Evolutionary conservation across 2,797 vertebrate species (phyloP).

Genomic region (Psittacula derbiana): DNA sequence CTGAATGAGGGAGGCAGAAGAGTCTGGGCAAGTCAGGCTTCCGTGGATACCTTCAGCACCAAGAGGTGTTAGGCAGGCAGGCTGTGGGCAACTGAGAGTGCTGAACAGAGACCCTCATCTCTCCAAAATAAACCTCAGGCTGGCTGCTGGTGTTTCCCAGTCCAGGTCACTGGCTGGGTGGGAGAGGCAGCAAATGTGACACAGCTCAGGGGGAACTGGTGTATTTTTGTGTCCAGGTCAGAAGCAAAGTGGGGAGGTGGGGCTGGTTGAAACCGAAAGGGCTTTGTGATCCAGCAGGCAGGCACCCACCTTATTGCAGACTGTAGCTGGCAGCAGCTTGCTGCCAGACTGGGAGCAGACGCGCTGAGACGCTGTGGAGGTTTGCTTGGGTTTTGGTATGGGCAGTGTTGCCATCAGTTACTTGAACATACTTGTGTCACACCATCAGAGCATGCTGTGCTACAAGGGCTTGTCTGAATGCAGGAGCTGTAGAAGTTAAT

Average conservation of each 20-base stretch:
- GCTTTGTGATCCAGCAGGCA: background rate
- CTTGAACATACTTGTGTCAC: background rate
- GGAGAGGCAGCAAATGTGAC: background rate
- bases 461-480: background rate
- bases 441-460: fast-evolving
- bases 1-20: background rate
- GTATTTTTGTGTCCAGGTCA: background rate
- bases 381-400: background rate
- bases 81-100: background rate
- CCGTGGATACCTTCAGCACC: background rate
- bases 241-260: background rate
- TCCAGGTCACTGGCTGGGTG: background rate
- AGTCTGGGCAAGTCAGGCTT: background rate
- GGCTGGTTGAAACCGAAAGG: background rate
- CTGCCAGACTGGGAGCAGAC: background rate
- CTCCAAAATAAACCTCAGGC: background rate
- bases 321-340: background rate
- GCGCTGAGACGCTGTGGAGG: fast-evolving
- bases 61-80: background rate
- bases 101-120: background rate
- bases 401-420: background rate
- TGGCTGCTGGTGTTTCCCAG: fast-evolving
- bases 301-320: background rate
- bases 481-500: background rate
- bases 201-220: fast-evolving